Base-by-base conservation (phyloP, 2,113 vertebrate genomes). In the Oenanthe melanoleuca region DNA sequence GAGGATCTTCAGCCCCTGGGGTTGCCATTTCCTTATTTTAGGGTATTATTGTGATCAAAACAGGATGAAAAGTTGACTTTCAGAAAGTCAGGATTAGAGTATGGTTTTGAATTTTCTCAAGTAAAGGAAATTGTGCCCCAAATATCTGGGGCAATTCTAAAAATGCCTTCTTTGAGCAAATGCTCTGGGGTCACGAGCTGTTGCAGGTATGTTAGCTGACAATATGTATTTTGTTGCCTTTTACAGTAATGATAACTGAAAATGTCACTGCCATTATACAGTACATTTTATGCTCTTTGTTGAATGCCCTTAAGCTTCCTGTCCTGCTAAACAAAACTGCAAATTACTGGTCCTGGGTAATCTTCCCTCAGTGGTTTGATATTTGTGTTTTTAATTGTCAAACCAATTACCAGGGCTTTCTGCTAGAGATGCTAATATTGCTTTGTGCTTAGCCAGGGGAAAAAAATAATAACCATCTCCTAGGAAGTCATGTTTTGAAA, bases 361-460 rank as follows among this genome's bases (percentile, higher is more conserved):
- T 96, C 85, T 96, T 97, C 84, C 91, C 92, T 94, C 44, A 56
- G 83, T 33, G 83, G 83, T 80, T 95, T 98, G 93, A 80, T 96
- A 97, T 97, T 98, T 97, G 93, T 97, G 75, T 72, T 98, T 98
- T 97, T 98, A 98, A 98, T 98, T 98, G 97, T 98, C 97, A 95
- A 84, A 81, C 85, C 85, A 97, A 98, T 98, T 98, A 96, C 70
- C 0, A 5, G 47, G 75, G 45, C 52, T 80, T 95, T 97, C 89
- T 97, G 86, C 53, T 97, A 38, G 52, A 91, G 87, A 53, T 88
- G 71, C 29, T 89, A 89, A 67, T 97, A 91, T 85, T 67, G 73
- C 49, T 74, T 79, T 82, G 57, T 93, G 73, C 82, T 74, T 80
- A 94, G 93, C 82, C 80, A 81, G 78, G 44, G 37, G 61, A 88